phyloP scores from a whole-genome alignment of 1,140 invertebrate species.

The Ooceraea biroi region DNA sequence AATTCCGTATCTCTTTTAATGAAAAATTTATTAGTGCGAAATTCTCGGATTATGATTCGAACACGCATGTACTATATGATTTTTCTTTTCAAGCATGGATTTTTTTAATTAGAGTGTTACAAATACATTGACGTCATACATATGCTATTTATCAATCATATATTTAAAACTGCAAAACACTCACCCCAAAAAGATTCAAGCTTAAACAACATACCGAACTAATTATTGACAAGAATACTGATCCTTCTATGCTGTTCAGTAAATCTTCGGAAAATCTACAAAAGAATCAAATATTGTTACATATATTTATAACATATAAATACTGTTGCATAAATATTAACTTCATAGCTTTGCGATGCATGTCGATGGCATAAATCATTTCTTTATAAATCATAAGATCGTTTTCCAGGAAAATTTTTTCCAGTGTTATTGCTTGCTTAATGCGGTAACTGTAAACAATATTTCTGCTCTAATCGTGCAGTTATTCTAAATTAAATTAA shows the following conservation, averaged over 20 bases:
- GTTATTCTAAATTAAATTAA: background rate
- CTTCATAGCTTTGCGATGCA: slow-evolving; percentile 12
- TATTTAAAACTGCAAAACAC: background rate
- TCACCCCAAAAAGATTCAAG: slow-evolving; percentile 3
- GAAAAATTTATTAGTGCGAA: no score
- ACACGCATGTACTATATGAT: no score
- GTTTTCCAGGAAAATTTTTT: background rate
- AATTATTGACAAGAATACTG: background rate
- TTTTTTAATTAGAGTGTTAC: no score
- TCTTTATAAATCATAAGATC: background rate
- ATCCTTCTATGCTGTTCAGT: background rate
- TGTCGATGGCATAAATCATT: background rate
- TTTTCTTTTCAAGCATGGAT: no score
- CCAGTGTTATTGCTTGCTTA: background rate
- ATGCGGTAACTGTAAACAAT: background rate
- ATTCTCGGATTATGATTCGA: no score
- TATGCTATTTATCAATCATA: background rate
- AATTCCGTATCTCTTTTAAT: no score
- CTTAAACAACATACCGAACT: background rate
- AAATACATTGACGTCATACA: background rate
- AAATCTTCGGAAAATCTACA: background rate
- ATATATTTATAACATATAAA: background rate
- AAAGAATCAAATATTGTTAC: background rate
- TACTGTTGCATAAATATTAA: background rate
- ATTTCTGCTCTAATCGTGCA: background rate